Conservation (phyloP, 2,888 invertebrate species). For the Drosophila siamana region DNA sequence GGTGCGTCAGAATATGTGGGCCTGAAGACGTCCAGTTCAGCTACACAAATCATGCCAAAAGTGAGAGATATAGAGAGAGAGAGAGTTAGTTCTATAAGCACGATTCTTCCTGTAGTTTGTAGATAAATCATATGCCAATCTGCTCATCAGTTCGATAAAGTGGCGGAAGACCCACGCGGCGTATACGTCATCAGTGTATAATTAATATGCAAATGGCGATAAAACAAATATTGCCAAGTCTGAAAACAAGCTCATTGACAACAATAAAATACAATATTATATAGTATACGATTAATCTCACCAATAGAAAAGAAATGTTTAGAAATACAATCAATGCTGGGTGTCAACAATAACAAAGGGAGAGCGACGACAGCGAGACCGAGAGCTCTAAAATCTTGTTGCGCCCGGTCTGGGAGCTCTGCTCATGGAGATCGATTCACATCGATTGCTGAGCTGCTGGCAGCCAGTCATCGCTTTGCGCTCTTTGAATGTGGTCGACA, state of each 20-base stretch:
- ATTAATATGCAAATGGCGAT: conserved; percentile 34
- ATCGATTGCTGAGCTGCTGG: conserved; percentile 18
- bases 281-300: conserved; percentile 6
- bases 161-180: conserved; percentile 21
- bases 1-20: conserved; percentile 84
- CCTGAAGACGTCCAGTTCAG: too few relatives aligned
- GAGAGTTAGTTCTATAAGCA: too few relatives aligned
- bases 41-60: neutral
- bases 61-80: neutral
- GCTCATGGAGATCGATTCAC: neutral
- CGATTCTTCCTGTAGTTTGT: conserved; percentile 17
- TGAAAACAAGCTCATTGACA: conserved; percentile 16
- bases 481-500: conserved; percentile 47
- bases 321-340: neutral
- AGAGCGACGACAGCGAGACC: conserved; percentile 1
- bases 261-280: neutral
- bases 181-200: conserved; percentile 23
- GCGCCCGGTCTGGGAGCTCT: too few relatives aligned
- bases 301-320: conserved; percentile 7
- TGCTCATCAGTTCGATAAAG: conserved; percentile 4
- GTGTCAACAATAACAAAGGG: neutral
- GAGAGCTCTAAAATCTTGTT: neutral
- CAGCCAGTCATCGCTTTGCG: conserved; percentile 44
- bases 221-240: conserved; percentile 5
- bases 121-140: conserved; percentile 17